phyloP scores from a whole-genome alignment of 2,113 vertebrate species.

The Gopherus evgoodei region DNA sequence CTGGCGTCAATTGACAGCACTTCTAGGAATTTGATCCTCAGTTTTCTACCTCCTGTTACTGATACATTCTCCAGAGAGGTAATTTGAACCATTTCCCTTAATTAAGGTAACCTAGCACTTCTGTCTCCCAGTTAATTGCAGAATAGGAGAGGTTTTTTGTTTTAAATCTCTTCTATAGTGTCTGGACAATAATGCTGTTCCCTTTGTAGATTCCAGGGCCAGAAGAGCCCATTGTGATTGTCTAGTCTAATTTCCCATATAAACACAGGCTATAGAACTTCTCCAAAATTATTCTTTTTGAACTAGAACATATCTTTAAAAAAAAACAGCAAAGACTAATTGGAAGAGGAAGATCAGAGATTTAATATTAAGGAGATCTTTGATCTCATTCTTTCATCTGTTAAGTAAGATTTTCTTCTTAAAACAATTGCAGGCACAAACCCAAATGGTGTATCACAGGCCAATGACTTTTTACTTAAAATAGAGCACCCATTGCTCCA shows the following conservation, averaged over 20 bases:
- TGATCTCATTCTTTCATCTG: slow-evolving; percentile 49
- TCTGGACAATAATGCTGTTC: slow-evolving; percentile 6
- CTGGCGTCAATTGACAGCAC: not conserved
- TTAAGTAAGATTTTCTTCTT: slow-evolving; percentile 30
- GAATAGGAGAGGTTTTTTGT: not conserved
- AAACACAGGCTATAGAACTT: not conserved
- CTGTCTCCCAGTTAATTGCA: not conserved
- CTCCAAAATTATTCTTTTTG: not conserved
- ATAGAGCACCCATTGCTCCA: slow-evolving; percentile 35
- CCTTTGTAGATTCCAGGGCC: slow-evolving; percentile 7
- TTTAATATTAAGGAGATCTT: slow-evolving; percentile 19
- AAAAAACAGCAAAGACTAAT: not conserved
- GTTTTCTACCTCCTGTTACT: not conserved
- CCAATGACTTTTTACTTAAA: slow-evolving; percentile 6
- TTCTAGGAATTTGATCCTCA: not conserved
- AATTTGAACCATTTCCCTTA: not conserved
- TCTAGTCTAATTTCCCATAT: not conserved
- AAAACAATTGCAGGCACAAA: slow-evolving; percentile 48
- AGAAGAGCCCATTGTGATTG: not conserved
- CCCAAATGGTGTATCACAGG: slow-evolving; percentile 19
- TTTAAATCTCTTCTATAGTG: not conserved
- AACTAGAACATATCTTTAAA: not conserved
- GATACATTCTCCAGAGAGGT: not conserved
- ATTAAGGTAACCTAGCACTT: not conserved
- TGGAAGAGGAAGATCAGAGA: slow-evolving; percentile 61